Evolutionary conservation across 2,888 invertebrate genomes (phyloP), one percentile per base, ranked within the genome.

Genomic region (Drosophila kambysellisi): DNA sequence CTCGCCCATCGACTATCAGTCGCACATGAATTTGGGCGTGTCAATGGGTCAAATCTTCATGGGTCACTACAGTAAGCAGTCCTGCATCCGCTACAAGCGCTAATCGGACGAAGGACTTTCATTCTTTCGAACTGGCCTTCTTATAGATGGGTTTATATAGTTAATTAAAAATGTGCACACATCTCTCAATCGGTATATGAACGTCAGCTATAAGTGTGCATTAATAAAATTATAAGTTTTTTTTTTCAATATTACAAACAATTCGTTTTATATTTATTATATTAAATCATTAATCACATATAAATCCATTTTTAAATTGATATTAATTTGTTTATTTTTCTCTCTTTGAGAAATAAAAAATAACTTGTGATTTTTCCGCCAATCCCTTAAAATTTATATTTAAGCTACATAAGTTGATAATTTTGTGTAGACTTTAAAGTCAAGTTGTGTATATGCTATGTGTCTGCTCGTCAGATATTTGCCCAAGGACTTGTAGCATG

Each of bases 11-110:
- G 32, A 81, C 0, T 81, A 66, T 8, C 48, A 25, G 12, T 65
- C 78, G 9, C 11, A 59, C 9, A 68, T 78, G 82, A 81, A 78
- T 20, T 37, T 79, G 53, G 79, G 82, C 29, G 30, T 72, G 8
- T 35, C 56, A 0, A 30, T 50, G 1, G 48, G 7, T 0, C 0
- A 33, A 2, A 35, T 73, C 3, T 17, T 78, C 1, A 48, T 9
- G 8, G 79, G 82, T 0, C 53, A 46, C 9, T 33, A 69, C 5
- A 30, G n/a, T 20, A 58, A 63, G 3, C 11, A 58, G 1, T 51
- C 41, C 7, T 81, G 79, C 30, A 53, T 33, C 0, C 46, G 35
- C 3, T 79, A 43, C 33, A 78, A 78, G 9, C 82, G 79, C 4
- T 79, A 57, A 58, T 11, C 6, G 0, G 2, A 20, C 9, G 0